Evolutionary conservation across 2,797 vertebrate genomes (phyloP).

Genomic region (Sus cebifrons): DNA sequence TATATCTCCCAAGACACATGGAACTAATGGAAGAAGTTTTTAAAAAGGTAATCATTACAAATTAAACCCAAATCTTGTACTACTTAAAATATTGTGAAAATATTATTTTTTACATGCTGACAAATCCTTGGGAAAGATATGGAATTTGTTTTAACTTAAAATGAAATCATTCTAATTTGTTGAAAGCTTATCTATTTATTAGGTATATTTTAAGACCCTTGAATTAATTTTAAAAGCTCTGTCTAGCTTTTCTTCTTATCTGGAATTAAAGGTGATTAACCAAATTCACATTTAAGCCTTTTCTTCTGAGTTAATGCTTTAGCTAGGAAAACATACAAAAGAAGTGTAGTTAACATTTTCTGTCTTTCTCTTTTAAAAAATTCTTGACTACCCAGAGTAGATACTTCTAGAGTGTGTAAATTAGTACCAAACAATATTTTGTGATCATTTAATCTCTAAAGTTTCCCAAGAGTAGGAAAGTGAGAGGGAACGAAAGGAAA

Average conservation of each 20-base stretch:
- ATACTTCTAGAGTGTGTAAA: not conserved
- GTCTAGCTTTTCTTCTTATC: constrained; percentile 31
- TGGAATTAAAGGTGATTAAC: constrained; percentile 48
- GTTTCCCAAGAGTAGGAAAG: not conserved
- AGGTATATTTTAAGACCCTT: constrained; percentile 58
- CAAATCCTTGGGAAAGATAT: constrained; percentile 4
- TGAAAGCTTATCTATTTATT: constrained; percentile 26
- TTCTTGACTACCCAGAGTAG: constrained; percentile 9
- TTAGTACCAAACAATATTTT: constrained; percentile 19
- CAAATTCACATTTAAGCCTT: constrained; percentile 45
- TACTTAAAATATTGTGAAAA: constrained; percentile 28
- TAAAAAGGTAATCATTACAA: constrained; percentile 25
- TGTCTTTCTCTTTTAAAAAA: constrained; percentile 13
- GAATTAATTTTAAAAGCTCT: constrained; percentile 44
- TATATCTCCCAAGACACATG: not conserved
- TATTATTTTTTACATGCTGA: constrained; percentile 42
- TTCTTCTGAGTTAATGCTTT: constrained; percentile 32
- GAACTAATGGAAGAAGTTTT: not conserved
- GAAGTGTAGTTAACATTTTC: constrained; percentile 9
- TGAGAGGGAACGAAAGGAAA: not conserved
- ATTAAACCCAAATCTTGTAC: not conserved
- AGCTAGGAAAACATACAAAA: not conserved
- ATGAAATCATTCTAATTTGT: constrained; percentile 61
- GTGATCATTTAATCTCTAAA: not conserved
- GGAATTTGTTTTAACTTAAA: constrained; percentile 54